A percentile compares a stretch with the other conserved stretches of the same genome.
Evolutionary conservation across 1,140 invertebrate genomes (phyloP).

Genomic region (Caenorhabditis tropicalis): DNA sequence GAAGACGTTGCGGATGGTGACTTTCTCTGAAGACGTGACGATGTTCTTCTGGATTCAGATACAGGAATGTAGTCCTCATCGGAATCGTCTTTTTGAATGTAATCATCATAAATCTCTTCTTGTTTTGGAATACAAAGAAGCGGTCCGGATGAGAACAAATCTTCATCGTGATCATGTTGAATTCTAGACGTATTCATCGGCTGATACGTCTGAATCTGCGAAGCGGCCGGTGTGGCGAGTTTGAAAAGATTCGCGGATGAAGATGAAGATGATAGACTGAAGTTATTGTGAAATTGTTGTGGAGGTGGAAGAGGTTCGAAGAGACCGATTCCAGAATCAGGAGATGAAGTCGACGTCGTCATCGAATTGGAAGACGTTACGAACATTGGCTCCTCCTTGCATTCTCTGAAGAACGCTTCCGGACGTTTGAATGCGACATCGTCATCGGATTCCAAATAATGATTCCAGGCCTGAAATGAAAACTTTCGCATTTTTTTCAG

Average conservation of each 20-base stretch:
- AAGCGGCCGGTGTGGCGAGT: not conserved
- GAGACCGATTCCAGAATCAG: slow-evolving; percentile 23
- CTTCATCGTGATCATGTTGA: not conserved
- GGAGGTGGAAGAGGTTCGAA: not conserved
- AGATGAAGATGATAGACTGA: not conserved
- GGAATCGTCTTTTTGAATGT: not conserved
- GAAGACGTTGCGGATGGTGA: not conserved
- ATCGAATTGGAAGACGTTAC: not conserved
- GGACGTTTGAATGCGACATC: slow-evolving; percentile 20
- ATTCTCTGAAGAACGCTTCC: slow-evolving; percentile 33
- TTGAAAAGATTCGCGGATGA: not conserved
- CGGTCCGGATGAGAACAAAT: slow-evolving; percentile 11
- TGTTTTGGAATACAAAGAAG: slow-evolving; percentile 16
- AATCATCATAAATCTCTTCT: slow-evolving; percentile 22
- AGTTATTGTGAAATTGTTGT: not conserved
- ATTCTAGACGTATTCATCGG: not conserved
- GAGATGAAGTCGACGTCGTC: slow-evolving; percentile 5
- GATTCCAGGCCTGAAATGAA: slow-evolving; percentile 30
- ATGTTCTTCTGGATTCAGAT: not conserved
- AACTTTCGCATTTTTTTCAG: no score
- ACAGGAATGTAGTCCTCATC: slow-evolving; percentile 20
- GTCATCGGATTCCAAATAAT: slow-evolving; percentile 25
- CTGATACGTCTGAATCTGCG: not conserved
- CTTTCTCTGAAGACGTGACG: not conserved
- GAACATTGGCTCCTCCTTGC: not conserved